These are phyloP conservation scores for Odontesthes bonariensis DNA, from an alignment of 2,113 vertebrate genomes.

Conservation along the genomic window DNA sequence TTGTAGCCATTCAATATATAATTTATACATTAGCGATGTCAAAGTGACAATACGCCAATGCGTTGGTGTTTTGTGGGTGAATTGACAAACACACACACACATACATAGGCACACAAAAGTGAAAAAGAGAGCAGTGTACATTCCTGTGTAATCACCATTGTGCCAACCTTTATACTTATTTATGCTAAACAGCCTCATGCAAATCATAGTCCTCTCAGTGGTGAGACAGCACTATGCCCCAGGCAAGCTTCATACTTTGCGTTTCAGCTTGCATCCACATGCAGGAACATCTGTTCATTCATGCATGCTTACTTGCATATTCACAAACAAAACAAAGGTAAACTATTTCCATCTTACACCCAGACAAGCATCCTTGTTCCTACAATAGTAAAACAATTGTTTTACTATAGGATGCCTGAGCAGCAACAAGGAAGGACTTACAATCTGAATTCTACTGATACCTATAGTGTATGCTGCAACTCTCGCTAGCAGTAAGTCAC, in stretches of 20 bases:
- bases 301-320: constrained; percentile 21
- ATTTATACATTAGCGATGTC: constrained; percentile 29
- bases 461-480: background rate
- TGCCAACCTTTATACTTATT: constrained; percentile 68
- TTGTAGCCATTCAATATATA: constrained; percentile 21
- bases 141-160: constrained; percentile 73
- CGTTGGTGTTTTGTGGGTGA: constrained; percentile 30
- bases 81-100: constrained; percentile 9
- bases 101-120: constrained; percentile 6
- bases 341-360: background rate
- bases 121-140: constrained; percentile 60
- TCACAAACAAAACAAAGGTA: constrained; percentile 16
- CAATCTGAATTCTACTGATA: constrained; percentile 19
- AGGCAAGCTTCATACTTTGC: constrained; percentile 48
- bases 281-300: constrained; percentile 30
- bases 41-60: constrained; percentile 19
- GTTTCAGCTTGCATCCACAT: constrained; percentile 48
- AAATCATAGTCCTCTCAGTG: constrained; percentile 62
- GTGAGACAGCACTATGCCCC: constrained; percentile 45
- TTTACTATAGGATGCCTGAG: background rate
- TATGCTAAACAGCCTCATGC: constrained; percentile 76
- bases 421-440: constrained; percentile 22
- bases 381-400: no score
- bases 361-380: background rate
- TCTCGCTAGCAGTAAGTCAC: constrained; percentile 40